phyloP scores from a whole-genome alignment of 2,888 invertebrate genomes.

The Xestia c-nigrum region DNA sequence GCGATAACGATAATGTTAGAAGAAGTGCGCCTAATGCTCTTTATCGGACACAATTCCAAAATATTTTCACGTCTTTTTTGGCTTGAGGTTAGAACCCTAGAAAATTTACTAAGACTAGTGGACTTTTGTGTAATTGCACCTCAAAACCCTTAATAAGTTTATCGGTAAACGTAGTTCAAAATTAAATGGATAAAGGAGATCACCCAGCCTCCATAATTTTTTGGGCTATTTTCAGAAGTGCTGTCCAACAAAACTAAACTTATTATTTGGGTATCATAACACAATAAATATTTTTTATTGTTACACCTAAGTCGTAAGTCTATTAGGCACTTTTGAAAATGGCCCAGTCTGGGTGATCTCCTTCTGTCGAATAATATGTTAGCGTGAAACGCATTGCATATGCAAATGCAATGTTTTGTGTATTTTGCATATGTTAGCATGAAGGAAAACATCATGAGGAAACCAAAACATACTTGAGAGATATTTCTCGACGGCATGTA shows the following conservation, averaged over 20 bases:
- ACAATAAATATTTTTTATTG: no score
- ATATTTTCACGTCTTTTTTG: background rate
- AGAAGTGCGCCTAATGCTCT: background rate
- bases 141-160: background rate
- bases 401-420: background rate
- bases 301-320: no score
- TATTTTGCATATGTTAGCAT: background rate
- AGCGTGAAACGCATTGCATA: background rate
- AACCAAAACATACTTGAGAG: background rate
- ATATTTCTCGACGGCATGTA: background rate
- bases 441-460: background rate
- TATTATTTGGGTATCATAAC: no score
- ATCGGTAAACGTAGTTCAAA: background rate
- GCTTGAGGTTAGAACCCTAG: background rate
- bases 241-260: no score
- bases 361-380: background rate
- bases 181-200: background rate
- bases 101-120: background rate
- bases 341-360: no score
- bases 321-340: no score
- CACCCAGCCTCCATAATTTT: no score
- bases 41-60: background rate
- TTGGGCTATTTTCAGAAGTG: no score
- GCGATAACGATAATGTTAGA: background rate
- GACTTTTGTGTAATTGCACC: background rate